Evolutionary conservation across 2,113 vertebrate species (phyloP).

Genomic region (Peromyscus californicus): DNA sequence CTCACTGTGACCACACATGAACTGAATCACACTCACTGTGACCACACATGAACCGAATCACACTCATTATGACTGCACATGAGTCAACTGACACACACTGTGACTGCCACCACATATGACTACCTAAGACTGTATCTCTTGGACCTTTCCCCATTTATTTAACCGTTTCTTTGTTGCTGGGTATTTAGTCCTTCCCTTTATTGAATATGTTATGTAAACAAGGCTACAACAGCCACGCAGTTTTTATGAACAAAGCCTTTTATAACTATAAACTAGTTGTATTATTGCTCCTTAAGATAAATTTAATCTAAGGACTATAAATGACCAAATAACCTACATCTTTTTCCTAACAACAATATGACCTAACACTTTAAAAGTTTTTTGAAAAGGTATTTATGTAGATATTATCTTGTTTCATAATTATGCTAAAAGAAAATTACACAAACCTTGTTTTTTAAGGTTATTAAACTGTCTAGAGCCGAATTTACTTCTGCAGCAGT

Average conservation of each 20-base stretch:
- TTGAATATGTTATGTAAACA: not conserved
- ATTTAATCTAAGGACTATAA: not conserved
- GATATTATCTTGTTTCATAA: not conserved
- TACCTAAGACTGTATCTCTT: not conserved
- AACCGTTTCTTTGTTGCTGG: not conserved
- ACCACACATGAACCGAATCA: not conserved
- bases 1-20: not conserved
- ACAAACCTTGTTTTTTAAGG: not conserved
- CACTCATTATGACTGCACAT: not conserved
- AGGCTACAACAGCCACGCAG: not conserved
- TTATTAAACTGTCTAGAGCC: not conserved
- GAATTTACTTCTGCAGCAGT: slow-evolving; percentile 89
- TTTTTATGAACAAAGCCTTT: not conserved
- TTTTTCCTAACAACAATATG: not conserved
- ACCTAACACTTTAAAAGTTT: slow-evolving; percentile 10
- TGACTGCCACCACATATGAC: not conserved
- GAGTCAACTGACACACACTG: not conserved
- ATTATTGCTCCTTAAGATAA: not conserved
- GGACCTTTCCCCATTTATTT: not conserved
- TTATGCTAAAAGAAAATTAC: not conserved
- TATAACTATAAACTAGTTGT: not conserved
- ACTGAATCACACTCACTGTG: not conserved
- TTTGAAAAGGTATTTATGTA: not conserved
- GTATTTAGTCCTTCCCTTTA: not conserved
- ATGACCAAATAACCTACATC: not conserved